Conservation (phyloP, 2,888 invertebrate species). For the Leucophora obtusa region DNA sequence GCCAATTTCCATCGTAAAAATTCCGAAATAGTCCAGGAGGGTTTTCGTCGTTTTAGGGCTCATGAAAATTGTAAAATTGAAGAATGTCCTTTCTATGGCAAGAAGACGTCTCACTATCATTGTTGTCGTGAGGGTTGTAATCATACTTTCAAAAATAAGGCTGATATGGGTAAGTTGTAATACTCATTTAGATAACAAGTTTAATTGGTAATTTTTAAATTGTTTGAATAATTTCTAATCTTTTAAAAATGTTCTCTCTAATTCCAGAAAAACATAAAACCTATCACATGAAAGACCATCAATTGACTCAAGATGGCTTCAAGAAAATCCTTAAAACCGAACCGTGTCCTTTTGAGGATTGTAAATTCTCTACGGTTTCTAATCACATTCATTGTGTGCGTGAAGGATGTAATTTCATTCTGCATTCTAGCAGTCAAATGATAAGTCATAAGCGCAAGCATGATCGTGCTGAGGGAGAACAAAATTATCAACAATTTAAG, state of each 20-base stretch:
- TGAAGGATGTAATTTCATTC: slow-evolving; percentile 95
- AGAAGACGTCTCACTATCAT: slow-evolving; percentile 98
- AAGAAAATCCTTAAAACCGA: slow-evolving; percentile 99
- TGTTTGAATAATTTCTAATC: background rate
- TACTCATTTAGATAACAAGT: too few species aligned
- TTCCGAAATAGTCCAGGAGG: slow-evolving; percentile 97
- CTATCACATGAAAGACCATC: slow-evolving; percentile 98
- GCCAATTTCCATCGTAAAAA: slow-evolving; percentile 99
- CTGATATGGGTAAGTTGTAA: slow-evolving; percentile 94
- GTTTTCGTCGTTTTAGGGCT: slow-evolving; percentile 96
- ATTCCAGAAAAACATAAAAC: slow-evolving; percentile 96
- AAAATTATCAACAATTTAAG: slow-evolving; percentile 76
- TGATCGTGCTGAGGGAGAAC: slow-evolving; percentile 94
- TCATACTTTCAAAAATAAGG: slow-evolving; percentile 98
- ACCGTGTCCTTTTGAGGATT: slow-evolving; percentile 92
- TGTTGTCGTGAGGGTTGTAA: slow-evolving; percentile 94
- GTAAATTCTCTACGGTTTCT: slow-evolving; percentile 95
- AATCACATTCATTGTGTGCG: slow-evolving; percentile 99
- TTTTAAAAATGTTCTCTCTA: background rate
- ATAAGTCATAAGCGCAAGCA: slow-evolving; percentile 98
- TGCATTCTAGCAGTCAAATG: slow-evolving; percentile 97
- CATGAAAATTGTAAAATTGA: slow-evolving; percentile 96
- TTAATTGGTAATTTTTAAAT: too few species aligned
- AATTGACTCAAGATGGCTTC: slow-evolving; percentile 96
- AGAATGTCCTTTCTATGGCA: slow-evolving; percentile 94